Base-by-base conservation (phyloP, 2,888 invertebrate genomes). In the Drosophila neutralis region DNA sequence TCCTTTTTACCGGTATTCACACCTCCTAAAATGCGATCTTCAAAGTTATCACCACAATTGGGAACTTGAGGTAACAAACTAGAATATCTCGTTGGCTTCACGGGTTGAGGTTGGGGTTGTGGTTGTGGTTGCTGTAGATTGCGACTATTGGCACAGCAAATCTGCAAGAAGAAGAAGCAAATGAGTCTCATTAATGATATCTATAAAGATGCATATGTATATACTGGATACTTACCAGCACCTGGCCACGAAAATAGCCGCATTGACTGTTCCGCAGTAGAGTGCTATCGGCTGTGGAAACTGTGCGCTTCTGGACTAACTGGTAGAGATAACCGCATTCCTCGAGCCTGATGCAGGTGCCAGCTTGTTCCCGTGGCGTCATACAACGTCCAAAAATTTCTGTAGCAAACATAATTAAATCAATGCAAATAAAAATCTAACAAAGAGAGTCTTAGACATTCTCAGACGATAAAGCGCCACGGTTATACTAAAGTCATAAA, bases 211-310 rank as follows among this genome's bases (percentile, higher is more conserved):
- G 2, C 2, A 15, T 24, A 33, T 45, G 8, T 35, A 40, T n/a
- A 3, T 40, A 27, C n/a, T 24, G 27, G 3, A 29, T 35, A 64
- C 75, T 64, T 11, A 78, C 90, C 49, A 88, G 58, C 18, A 91
- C 90, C 35, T 85, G 87, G 8, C 84, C 90, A 0, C 94, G 94
- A 1, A 94, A 92, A 83, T 94, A 96, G 2, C 96, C 96, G 86
- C 97, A 97, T 76, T 95, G 95, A 10, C 96, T 94, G 49, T 92
- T 92, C 58, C 94, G 93, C 48, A 97, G 92, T 66, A 94, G 94
- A 6, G 0, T 11, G 15, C 82, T 84, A 18, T 90, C 80, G 18
- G 62, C 49, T 1, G 61, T 6, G 0, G 81, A 61, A 11, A 91
- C 21, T 2, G 70, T 56, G 1, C 54, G 69, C 10, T 65, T 78